Conservation (phyloP, 2,113 vertebrate genomes). For the Elaphurus davidianus region DNA sequence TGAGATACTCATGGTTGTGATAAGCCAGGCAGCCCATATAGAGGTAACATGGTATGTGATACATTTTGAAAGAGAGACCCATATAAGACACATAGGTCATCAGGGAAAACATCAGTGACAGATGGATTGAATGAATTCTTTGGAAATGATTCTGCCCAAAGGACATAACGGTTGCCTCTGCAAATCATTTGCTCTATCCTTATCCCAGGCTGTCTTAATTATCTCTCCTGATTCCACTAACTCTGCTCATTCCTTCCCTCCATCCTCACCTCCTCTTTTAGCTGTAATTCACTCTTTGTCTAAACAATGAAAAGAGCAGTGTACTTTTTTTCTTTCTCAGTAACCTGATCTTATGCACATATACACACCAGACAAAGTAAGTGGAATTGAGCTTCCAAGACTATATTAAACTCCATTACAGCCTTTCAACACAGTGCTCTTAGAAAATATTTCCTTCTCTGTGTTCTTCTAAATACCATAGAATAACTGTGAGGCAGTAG, state of each 20-base stretch:
- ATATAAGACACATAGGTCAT: background rate
- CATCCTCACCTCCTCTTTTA: background rate
- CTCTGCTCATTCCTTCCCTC: background rate
- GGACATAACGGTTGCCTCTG: background rate
- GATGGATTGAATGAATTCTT: background rate
- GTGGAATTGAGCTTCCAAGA: slow-evolving; percentile 18
- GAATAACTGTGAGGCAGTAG: background rate
- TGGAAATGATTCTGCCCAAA: background rate
- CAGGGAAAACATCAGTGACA: background rate
- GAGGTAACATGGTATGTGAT: background rate
- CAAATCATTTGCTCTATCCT: background rate
- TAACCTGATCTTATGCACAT: slow-evolving; percentile 40
- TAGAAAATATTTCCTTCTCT: slow-evolving; percentile 7
- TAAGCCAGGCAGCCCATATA: background rate
- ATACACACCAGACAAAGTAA: slow-evolving; percentile 23
- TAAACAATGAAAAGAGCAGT: slow-evolving; percentile 34
- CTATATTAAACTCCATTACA: slow-evolving; percentile 23
- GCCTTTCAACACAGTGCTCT: slow-evolving; percentile 19
- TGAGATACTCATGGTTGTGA: background rate
- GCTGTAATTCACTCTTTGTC: slow-evolving; percentile 31
- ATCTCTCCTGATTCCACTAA: background rate
- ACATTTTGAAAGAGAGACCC: background rate
- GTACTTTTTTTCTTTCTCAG: slow-evolving; percentile 11
- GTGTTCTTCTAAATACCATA: background rate
- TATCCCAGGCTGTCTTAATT: background rate